These are phyloP conservation scores for Limenitis arthemis DNA, from an alignment of 2,888 invertebrate species.

Conservation along the genomic window DNA sequence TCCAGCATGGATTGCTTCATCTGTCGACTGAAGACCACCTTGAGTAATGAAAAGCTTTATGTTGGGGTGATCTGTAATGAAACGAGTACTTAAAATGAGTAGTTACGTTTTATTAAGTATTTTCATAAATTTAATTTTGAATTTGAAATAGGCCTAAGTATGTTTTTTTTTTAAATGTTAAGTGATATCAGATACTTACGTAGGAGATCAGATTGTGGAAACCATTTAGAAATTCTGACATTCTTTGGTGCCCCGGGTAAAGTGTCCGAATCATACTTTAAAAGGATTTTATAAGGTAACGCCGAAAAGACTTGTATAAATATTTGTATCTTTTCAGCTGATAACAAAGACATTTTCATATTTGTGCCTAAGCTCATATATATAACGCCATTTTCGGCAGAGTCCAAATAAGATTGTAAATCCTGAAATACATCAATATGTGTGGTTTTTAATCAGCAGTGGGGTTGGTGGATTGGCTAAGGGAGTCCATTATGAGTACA, in stretches of 20 bases:
- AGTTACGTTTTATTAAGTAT: no score
- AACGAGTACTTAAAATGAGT: no score
- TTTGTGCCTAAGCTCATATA: not conserved
- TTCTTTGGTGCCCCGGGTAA: not conserved
- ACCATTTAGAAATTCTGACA: constrained; percentile 1
- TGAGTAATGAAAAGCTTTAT: constrained; percentile 3
- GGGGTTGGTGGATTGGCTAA: no score
- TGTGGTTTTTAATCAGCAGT: no score
- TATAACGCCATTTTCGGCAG: not conserved
- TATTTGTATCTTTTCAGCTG: not conserved
- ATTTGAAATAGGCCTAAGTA: no score
- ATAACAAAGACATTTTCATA: not conserved
- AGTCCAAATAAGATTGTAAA: not conserved
- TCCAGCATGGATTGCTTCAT: constrained; percentile 36
- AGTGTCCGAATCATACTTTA: not conserved
- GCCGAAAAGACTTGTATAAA: not conserved
- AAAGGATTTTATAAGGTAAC: not conserved
- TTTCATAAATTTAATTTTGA: no score
- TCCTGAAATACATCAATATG: not conserved
- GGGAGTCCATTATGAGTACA: not conserved
- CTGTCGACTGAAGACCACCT: constrained; percentile 21
- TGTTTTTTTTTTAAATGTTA: not conserved
- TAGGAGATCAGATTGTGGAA: not conserved
- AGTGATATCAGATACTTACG: not conserved
- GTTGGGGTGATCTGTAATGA: constrained; percentile 3